Conservation (phyloP, 2,113 vertebrate genomes). For the Aptenodytes forsteri region DNA sequence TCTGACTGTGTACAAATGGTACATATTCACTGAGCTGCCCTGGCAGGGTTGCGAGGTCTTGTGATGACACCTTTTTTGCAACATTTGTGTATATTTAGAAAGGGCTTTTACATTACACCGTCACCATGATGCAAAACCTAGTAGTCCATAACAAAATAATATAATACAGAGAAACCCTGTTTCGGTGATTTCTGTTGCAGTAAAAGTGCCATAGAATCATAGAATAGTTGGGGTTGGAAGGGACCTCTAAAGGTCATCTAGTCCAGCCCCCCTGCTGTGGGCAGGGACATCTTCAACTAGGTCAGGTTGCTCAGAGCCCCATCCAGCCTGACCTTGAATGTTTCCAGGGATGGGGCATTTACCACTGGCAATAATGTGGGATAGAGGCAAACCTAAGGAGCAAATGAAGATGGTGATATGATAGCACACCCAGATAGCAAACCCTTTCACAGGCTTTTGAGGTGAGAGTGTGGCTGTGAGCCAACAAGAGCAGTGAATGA, state of each 20-base stretch:
- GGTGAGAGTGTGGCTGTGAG: background rate
- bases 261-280: too few relatives aligned
- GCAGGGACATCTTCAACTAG: too few relatives aligned
- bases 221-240: too few relatives aligned
- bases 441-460: background rate
- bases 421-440: background rate
- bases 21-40: constrained; percentile 43
- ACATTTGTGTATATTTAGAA: constrained; percentile 3
- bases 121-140: background rate
- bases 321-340: too few relatives aligned
- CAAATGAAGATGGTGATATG: background rate
- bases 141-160: background rate
- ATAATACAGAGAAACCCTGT: constrained; percentile 45
- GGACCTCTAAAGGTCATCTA: too few relatives aligned
- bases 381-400: background rate
- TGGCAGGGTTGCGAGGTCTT: constrained; percentile 5
- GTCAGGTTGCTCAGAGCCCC: too few relatives aligned
- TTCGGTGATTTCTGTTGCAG: constrained; percentile 24
- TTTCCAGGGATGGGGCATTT: too few relatives aligned
- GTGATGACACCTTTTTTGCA: constrained; percentile 32
- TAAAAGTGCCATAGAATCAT: background rate
- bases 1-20: constrained; percentile 55
- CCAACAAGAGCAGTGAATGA: background rate
- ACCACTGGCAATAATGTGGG: background rate
- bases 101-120: constrained; percentile 36